Conservation (phyloP, 2,888 invertebrate genomes). For the Dynastes grantii region DNA sequence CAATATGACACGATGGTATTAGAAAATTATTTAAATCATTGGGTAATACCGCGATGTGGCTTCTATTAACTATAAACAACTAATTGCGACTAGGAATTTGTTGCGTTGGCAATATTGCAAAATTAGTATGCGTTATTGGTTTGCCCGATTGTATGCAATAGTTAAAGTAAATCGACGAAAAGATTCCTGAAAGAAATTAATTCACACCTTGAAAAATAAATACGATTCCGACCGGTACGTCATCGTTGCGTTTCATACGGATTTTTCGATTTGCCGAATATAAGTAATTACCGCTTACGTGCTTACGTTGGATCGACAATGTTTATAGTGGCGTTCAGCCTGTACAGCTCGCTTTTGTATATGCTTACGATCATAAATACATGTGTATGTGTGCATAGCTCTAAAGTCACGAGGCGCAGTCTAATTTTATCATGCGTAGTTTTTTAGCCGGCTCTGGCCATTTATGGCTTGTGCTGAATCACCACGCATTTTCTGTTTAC, state of each 20-base stretch:
- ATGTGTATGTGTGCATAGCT: constrained; percentile 14
- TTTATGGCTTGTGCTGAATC: constrained; percentile 43
- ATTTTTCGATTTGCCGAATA: constrained; percentile 2
- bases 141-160: not conserved
- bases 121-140: not conserved
- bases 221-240: not conserved
- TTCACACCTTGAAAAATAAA: constrained; percentile 4
- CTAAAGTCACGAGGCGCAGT: constrained; percentile 44
- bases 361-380: too few relatives aligned
- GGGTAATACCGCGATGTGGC: constrained; percentile 17
- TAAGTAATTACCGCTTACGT: constrained; percentile 33
- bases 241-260: not conserved
- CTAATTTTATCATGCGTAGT: constrained; percentile 43
- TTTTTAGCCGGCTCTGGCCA: constrained; percentile 39
- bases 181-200: not conserved
- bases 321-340: not conserved
- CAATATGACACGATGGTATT: constrained; percentile 5
- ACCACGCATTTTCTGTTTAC: constrained; percentile 32
- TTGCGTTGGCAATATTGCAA: constrained; percentile 18
- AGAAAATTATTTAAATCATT: constrained; percentile 17
- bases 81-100: not conserved
- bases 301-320: not conserved
- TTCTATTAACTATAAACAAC: constrained; percentile 3
- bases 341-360: not conserved
- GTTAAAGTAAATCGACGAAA: too few relatives aligned